Evolutionary conservation across 2,797 vertebrate species (phyloP).

Genomic region (Amphiprion clarkii): DNA sequence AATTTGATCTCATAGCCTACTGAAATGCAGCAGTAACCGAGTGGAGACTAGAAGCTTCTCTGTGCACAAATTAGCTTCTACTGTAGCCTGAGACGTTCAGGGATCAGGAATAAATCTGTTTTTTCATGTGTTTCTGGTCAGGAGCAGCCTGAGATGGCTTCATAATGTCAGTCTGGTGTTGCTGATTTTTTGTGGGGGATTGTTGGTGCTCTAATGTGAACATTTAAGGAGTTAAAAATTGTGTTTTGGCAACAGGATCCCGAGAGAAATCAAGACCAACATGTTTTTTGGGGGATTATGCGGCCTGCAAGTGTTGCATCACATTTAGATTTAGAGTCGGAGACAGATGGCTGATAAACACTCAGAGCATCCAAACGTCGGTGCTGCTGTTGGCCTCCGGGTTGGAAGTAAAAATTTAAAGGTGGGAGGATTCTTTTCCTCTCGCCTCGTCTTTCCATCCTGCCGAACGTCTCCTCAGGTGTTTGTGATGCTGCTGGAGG

Average conservation of each 20-base stretch:
- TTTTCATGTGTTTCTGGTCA: slow-evolving; percentile 11
- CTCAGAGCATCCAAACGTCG: slow-evolving; percentile 17
- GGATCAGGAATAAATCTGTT: too few relatives aligned
- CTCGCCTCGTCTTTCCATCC: not conserved
- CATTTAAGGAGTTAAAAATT: not conserved
- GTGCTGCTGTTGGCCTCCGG: slow-evolving; percentile 31
- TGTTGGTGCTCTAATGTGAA: not conserved
- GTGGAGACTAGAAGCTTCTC: too few relatives aligned
- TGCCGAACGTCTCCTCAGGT: not conserved
- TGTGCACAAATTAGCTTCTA: too few relatives aligned
- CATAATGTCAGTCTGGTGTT: slow-evolving; percentile 16
- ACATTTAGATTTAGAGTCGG: not conserved
- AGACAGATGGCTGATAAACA: slow-evolving; percentile 39
- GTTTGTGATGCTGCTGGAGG: too few relatives aligned
- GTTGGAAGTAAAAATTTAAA: not conserved
- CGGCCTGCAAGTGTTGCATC: not conserved
- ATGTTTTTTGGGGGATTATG: not conserved
- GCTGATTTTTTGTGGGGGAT: not conserved
- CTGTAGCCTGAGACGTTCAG: too few relatives aligned
- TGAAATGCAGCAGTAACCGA: too few relatives aligned
- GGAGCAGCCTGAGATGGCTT: slow-evolving; percentile 22
- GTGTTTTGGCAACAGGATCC: not conserved
- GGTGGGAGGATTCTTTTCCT: slow-evolving; percentile 6
- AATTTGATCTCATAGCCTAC: too few relatives aligned
- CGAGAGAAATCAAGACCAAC: not conserved